Conservation (phyloP, 2,113 vertebrate genomes). For the Balaeniceps rex region DNA sequence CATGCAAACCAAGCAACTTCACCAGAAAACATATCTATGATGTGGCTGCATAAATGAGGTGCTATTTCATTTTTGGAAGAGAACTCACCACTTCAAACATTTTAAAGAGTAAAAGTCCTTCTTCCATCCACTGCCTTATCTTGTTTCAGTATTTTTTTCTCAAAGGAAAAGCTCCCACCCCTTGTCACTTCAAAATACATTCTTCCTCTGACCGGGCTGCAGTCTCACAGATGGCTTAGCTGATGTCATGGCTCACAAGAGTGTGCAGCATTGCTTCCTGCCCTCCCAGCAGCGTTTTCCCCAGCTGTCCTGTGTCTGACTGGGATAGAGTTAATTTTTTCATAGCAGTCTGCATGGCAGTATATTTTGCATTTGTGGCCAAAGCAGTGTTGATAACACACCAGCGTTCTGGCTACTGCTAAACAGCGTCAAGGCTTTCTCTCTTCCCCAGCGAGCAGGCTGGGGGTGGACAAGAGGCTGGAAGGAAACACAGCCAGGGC, state of each 20-base stretch:
- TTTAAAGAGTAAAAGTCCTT: neutral
- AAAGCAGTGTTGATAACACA: neutral
- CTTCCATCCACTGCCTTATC: neutral
- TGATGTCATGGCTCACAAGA: neutral
- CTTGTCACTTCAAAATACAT: neutral
- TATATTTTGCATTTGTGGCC: neutral
- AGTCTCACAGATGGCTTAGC: too few species aligned
- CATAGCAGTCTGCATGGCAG: rapidly evolving
- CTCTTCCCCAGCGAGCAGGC: neutral
- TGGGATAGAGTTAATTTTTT: too few species aligned
- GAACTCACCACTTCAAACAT: neutral
- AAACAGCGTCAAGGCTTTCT: neutral
- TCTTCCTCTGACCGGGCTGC: too few species aligned
- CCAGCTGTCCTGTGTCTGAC: neutral
- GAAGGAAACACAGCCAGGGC: neutral
- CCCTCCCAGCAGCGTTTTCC: too few species aligned
- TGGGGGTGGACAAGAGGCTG: neutral
- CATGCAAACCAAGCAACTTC: neutral
- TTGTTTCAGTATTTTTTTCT: neutral
- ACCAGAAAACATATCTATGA: neutral
- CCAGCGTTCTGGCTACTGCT: too few species aligned
- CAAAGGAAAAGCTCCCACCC: neutral
- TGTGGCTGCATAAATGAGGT: neutral
- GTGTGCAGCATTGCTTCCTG: rapidly evolving
- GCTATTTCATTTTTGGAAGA: neutral